Conservation (phyloP, 1,140 invertebrate species). For the Andricus grossulariae region DNA sequence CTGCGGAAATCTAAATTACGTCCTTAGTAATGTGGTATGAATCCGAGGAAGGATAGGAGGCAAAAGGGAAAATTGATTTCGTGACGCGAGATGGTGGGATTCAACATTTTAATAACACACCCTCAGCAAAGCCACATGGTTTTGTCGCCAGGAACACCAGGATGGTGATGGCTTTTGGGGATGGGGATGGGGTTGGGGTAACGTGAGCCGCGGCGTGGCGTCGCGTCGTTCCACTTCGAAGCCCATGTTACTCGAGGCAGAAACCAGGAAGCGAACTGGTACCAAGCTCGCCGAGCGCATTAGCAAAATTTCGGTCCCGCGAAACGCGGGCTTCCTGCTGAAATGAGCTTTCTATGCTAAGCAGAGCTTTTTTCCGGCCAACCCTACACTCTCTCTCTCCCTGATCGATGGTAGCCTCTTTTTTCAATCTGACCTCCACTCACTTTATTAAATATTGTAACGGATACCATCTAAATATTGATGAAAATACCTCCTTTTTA, state of each 20-base stretch:
- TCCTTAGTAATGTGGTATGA: slow-evolving; percentile 15
- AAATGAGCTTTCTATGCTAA: slow-evolving; percentile 59
- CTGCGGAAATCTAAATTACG: slow-evolving; percentile 26
- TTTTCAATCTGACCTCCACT: too few species aligned
- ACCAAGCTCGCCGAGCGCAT: slow-evolving; percentile 50
- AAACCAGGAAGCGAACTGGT: slow-evolving; percentile 53
- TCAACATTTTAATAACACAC: slow-evolving; percentile 67
- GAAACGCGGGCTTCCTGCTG: slow-evolving; percentile 47
- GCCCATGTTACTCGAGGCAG: slow-evolving; percentile 54
- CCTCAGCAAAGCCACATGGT: slow-evolving; percentile 53
- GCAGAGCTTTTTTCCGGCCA: slow-evolving; percentile 50
- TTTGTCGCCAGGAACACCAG: slow-evolving; percentile 57
- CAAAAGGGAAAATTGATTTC: slow-evolving; percentile 58
- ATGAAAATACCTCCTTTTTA: too few species aligned
- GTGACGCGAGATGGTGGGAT: slow-evolving; percentile 44
- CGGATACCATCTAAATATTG: too few species aligned
- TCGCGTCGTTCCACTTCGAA: slow-evolving; percentile 49
- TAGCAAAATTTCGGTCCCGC: slow-evolving; percentile 53
- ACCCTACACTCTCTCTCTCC: slow-evolving; percentile 35
- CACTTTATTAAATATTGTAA: too few species aligned
- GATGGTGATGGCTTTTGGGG: not conserved
- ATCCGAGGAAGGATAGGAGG: not conserved
- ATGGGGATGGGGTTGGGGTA: slow-evolving; percentile 44
- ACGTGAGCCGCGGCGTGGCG: slow-evolving; percentile 49
- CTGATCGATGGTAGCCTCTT: not conserved